Evolutionary conservation across 2,888 invertebrate genomes (phyloP), one percentile per base, ranked within the genome.

Genomic region (Drosophila ustulata): DNA sequence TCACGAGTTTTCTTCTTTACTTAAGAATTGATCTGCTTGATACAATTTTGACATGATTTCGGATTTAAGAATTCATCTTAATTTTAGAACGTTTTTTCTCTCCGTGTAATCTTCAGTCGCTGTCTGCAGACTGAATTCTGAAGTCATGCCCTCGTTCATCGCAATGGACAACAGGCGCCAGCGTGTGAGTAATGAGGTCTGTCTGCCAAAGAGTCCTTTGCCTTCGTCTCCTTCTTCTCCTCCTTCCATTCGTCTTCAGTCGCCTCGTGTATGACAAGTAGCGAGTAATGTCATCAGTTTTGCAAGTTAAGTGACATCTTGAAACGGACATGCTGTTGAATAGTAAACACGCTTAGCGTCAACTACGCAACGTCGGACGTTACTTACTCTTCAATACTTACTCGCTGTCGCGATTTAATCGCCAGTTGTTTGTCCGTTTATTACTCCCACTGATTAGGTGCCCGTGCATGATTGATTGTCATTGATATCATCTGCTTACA

Each of bases 111-210:
- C 39, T 41, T 41, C 7, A 7, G 13, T 18, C 7, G 37, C n/a
- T n/a, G n/a, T 37, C 37, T 41, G 13, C 37, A 37, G 37, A n/a
- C 13, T 41, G 39, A 41, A 41, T 13, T 41, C 39, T 41, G 39
- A 41, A 41, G 39, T 41, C 39, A 41, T 41, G 13, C 52, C 43
- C 46, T 28, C 47, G 32, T 32, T 28, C 64, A 49, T 41, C 56
- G 41, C 55, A 63, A 65, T 72, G 75, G 68, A 73, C 73, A 34
- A 56, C 43, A 61, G 76, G 74, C 76, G 78, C 66, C 75, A 69
- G 69, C 66, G 66, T 78, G 59, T 78, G 78, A 78, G 76, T 70
- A 73, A 76, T 77, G 78, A 69, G 73, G 62, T 65, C 61, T 57
- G 58, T 64, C 66, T 46, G 41, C 62, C 61, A 37, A 8, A 18